A percentile compares a stretch with the other conserved stretches of the same genome.
These are phyloP conservation scores for Lampris incognitus DNA, from an alignment of 2,113 vertebrate species.

Conservation along the genomic window DNA sequence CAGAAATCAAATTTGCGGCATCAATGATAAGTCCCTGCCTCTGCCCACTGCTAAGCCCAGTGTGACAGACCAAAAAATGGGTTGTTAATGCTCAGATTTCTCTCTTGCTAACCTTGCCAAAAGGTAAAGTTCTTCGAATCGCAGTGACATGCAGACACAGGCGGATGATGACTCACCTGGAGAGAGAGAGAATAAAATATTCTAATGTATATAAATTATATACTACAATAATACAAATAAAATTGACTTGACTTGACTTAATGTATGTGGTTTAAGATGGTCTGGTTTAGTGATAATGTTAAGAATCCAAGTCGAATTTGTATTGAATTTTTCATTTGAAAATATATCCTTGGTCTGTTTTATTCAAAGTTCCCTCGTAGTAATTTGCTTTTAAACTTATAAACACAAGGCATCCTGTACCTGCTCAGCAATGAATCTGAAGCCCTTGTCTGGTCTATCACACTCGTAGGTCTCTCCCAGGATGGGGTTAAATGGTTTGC, in stretches of 20 bases:
- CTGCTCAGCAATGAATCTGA: slow-evolving; percentile 95
- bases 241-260: too few relatives aligned
- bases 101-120: slow-evolving; percentile 92
- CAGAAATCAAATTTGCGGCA: not conserved
- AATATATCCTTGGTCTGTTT: too few relatives aligned
- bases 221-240: too few relatives aligned
- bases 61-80: not conserved
- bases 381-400: not conserved
- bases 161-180: slow-evolving; percentile 99
- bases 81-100: not conserved
- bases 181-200: not conserved
- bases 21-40: not conserved
- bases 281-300: too few relatives aligned
- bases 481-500: slow-evolving; percentile 97
- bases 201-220: not conserved
- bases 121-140: slow-evolving; percentile 98
- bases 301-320: too few relatives aligned
- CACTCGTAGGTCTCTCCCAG: slow-evolving; percentile 97
- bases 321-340: too few relatives aligned
- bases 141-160: slow-evolving; percentile 97
- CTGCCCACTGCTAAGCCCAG: not conserved
- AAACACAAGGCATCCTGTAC: slow-evolving; percentile 67
- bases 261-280: too few relatives aligned
- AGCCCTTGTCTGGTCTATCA: slow-evolving; percentile 89
- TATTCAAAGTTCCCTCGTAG: too few relatives aligned